Percentiles rank a stretch among this genome's conserved stretches.
phyloP scores from a whole-genome alignment of 2,113 vertebrate species.

The Puffinus mauretanicus region DNA sequence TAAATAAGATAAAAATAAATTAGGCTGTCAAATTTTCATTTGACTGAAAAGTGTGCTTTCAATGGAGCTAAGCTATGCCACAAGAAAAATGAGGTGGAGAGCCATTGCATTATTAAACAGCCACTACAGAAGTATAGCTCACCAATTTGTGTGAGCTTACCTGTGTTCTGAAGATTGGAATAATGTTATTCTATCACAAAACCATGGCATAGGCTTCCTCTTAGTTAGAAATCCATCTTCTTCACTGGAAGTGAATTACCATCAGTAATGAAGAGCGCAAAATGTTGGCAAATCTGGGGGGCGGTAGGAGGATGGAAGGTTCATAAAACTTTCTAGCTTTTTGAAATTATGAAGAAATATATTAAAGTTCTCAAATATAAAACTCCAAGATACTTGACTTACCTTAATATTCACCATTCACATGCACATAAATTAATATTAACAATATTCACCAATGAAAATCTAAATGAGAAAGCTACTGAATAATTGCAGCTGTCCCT shows the following conservation, averaged over 20 bases:
- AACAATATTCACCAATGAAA: not conserved
- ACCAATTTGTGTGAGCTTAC: not conserved
- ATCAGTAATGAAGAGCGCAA: not conserved
- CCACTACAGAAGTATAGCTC: not conserved
- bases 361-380: not conserved
- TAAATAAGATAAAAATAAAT: not conserved
- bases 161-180: not conserved
- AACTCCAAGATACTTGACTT: not conserved
- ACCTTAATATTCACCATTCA: not conserved
- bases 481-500: not conserved
- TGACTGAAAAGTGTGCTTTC: not conserved
- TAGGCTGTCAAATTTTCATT: not conserved
- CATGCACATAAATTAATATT: not conserved
- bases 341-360: not conserved
- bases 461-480: not conserved
- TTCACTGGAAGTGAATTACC: not conserved
- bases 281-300: not conserved
- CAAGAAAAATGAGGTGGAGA: not conserved
- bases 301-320: fast-evolving
- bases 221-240: not conserved
- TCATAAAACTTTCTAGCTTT: not conserved
- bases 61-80: not conserved
- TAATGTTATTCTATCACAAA: not conserved
- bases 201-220: not conserved
- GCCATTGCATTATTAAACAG: not conserved